phyloP scores from a whole-genome alignment of 1,140 invertebrate species.

The Leptinotarsa lineolata region DNA sequence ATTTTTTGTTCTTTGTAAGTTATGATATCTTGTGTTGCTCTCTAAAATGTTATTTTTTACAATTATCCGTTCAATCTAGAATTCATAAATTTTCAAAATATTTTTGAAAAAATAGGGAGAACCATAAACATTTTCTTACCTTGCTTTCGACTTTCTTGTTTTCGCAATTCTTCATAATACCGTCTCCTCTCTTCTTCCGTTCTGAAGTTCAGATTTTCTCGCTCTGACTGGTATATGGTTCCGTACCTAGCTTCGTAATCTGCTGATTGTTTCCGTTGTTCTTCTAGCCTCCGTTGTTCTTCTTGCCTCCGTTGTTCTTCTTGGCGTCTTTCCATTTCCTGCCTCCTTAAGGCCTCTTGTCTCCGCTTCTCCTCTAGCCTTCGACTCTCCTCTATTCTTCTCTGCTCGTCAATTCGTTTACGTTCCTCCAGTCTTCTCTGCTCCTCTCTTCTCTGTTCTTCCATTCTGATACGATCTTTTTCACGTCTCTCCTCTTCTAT shows the following conservation, averaged over 20 bases:
- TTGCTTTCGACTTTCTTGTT: neutral
- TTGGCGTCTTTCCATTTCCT: constrained; percentile 28
- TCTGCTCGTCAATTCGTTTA: constrained; percentile 12
- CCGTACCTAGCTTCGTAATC: neutral
- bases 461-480: neutral
- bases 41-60: no score
- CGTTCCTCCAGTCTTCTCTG: neutral
- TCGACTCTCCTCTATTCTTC: constrained; percentile 1
- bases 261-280: constrained; percentile 1
- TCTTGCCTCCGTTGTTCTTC: constrained; percentile 28
- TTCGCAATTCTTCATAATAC: neutral
- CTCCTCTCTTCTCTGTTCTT: neutral
- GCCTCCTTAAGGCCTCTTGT: constrained; percentile 17
- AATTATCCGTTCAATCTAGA: no score
- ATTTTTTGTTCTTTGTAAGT: no score
- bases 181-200: constrained; percentile 11
- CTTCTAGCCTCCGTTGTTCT: constrained; percentile 22
- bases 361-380: constrained; percentile 17
- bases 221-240: neutral
- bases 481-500: constrained; percentile 21
- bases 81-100: no score
- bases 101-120: neutral
- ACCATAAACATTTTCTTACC: neutral
- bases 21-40: no score
- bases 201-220: constrained; percentile 13